Conservation (phyloP, 2,797 vertebrate species). For the Diplodus puntazzo region DNA sequence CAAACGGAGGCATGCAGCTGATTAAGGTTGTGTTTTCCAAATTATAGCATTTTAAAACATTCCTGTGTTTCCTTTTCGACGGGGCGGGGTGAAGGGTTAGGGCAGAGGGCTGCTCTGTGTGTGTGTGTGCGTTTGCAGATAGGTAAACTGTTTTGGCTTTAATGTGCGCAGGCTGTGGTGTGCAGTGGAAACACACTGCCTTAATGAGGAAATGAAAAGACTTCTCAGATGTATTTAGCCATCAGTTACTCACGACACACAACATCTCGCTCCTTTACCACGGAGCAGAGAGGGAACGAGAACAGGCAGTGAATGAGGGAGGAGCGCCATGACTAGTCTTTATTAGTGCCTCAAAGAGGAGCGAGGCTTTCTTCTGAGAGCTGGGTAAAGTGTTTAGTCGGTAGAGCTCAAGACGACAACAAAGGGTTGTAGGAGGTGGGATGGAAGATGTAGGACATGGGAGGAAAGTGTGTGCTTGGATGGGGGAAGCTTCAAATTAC, state of each 20-base stretch:
- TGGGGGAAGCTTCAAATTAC: conserved; percentile 70
- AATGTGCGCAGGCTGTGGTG: conserved; percentile 72
- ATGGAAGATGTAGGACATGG: conserved; percentile 39
- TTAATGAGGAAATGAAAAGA: conserved; percentile 84
- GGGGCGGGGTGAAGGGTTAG: conserved; percentile 75
- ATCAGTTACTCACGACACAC: conserved; percentile 78
- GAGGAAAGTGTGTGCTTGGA: conserved; percentile 10
- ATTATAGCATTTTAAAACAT: conserved; percentile 87
- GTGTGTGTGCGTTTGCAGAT: conserved; percentile 57
- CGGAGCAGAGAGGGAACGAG: conserved; percentile 39
- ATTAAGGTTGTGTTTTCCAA: conserved; percentile 85
- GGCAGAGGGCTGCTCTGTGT: conserved; percentile 60
- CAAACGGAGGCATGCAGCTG: conserved; percentile 85
- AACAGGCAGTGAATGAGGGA: conserved; percentile 34
- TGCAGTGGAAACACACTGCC: conserved; percentile 79
- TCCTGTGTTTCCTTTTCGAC: conserved; percentile 79
- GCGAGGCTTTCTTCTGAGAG: conserved; percentile 33
- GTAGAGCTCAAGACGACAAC: conserved; percentile 29
- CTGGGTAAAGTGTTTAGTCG: conserved; percentile 11
- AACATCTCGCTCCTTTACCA: conserved; percentile 64
- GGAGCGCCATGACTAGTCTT: conserved; percentile 49
- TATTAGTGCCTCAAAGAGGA: conserved; percentile 57
- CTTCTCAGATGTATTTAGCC: conserved; percentile 79
- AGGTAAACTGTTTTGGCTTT: conserved; percentile 74
- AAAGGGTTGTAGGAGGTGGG: conserved; percentile 11